Percentiles rank a stretch among this genome's conserved stretches.
These are phyloP conservation scores for Sinohyriopsis cumingii DNA, from an alignment of 2,888 invertebrate genomes.

Conservation along the genomic window DNA sequence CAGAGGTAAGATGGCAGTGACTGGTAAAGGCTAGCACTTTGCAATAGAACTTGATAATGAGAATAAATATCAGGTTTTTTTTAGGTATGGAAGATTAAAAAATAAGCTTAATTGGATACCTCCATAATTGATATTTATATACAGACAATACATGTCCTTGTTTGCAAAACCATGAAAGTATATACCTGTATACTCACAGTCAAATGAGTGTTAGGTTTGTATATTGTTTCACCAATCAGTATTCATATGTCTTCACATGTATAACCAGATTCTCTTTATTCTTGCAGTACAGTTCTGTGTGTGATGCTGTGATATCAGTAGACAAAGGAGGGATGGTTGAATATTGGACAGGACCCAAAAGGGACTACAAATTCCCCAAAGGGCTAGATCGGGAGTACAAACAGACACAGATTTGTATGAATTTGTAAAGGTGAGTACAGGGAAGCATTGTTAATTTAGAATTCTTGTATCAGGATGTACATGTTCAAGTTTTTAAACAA, in stretches of 20 bases:
- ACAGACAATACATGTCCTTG: not conserved
- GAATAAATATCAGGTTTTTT: no score
- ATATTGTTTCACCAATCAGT: not conserved
- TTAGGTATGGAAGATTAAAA: no score
- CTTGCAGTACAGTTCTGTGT: conserved; percentile 83
- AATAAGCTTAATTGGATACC: no score
- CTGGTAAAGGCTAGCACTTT: no score
- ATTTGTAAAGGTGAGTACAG: conserved; percentile 81
- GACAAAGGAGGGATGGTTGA: conserved; percentile 93
- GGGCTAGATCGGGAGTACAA: conserved; percentile 88
- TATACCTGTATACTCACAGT: not conserved
- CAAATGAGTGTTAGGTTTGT: not conserved
- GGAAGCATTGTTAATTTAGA: no score
- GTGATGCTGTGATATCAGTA: conserved; percentile 88
- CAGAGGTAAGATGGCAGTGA: no score
- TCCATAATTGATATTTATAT: not conserved
- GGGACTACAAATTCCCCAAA: conserved; percentile 90
- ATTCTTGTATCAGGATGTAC: no score
- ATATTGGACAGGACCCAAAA: conserved; percentile 94
- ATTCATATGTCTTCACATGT: not conserved
- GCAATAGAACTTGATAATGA: no score
- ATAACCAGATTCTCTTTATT: conserved; percentile 12
- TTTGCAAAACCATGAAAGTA: not conserved
- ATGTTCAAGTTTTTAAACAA: no score
- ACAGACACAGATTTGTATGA: conserved; percentile 96